Evolutionary conservation across 1,140 invertebrate genomes (phyloP).

Genomic region (Eriosoma lanigerum): DNA sequence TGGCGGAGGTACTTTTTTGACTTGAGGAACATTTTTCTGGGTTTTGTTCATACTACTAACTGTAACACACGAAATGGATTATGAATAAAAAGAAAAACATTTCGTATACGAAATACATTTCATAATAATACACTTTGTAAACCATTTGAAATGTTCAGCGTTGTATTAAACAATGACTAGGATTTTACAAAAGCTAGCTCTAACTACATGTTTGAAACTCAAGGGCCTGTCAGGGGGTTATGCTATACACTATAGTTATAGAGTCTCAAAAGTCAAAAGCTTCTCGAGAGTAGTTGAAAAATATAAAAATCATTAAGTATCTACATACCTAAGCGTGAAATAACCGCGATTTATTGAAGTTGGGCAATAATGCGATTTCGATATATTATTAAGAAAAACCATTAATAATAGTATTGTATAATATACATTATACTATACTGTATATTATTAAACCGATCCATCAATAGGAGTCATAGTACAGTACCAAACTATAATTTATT

Average conservation of each 20-base stretch:
- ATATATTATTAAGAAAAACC: not conserved
- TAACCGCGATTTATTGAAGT: not conserved
- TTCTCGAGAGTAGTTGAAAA: constrained; percentile 21
- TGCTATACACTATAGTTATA: not conserved
- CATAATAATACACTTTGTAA: constrained; percentile 1
- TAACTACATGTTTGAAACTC: constrained; percentile 31
- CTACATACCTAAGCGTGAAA: not conserved
- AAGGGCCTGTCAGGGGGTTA: constrained; percentile 1
- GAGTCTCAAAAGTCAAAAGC: constrained; percentile 18
- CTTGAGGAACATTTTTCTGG: constrained; percentile 72
- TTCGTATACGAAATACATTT: not conserved
- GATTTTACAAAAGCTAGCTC: constrained; percentile 5
- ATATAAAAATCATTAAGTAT: constrained; percentile 24
- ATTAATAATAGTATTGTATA: too few species aligned
- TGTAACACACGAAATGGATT: constrained; percentile 60
- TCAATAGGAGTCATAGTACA: too few species aligned
- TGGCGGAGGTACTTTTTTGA: constrained; percentile 80
- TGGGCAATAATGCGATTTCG: not conserved
- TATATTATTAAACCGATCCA: too few species aligned
- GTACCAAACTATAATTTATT: too few species aligned
- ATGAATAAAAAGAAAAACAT: too few species aligned
- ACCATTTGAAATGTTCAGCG: constrained; percentile 18
- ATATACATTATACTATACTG: too few species aligned
- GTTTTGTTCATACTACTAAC: constrained; percentile 80
- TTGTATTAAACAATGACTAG: constrained; percentile 23